phyloP scores from a whole-genome alignment of 1,140 invertebrate species.

The Delia radicum region DNA sequence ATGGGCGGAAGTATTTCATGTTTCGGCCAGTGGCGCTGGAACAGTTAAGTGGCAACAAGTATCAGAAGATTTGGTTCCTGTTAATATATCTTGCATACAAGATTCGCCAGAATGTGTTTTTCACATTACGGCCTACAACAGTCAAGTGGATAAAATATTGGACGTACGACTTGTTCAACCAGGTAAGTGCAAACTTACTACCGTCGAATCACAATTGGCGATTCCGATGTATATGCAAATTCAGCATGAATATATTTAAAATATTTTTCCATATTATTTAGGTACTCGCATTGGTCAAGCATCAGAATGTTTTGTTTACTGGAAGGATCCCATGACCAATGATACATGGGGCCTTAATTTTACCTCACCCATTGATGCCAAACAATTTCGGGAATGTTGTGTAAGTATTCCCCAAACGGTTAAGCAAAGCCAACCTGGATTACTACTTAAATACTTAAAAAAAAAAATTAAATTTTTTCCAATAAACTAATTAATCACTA shows the following conservation, averaged over 20 bases:
- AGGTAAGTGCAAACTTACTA: slow-evolving; percentile 75
- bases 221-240: neutral
- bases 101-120: slow-evolving; percentile 94
- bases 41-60: slow-evolving; percentile 96
- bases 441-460: neutral
- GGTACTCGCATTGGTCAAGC: slow-evolving; percentile 95
- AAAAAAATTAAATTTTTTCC: neutral
- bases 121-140: slow-evolving; percentile 97
- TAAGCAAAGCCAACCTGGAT: slow-evolving; percentile 30
- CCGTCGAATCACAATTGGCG: too few species aligned
- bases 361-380: slow-evolving; percentile 93
- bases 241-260: neutral
- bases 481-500: neutral
- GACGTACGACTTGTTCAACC: slow-evolving; percentile 95
- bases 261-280: slow-evolving; percentile 57
- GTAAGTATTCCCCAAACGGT: slow-evolving; percentile 72
- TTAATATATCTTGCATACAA: slow-evolving; percentile 96
- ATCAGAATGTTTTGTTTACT: slow-evolving; percentile 97
- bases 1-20: slow-evolving; percentile 97
- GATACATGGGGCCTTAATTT: slow-evolving; percentile 99
- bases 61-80: slow-evolving; percentile 94
- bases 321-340: slow-evolving; percentile 95
- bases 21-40: slow-evolving; percentile 83
- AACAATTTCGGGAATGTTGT: slow-evolving; percentile 95
- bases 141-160: slow-evolving; percentile 96